Base-by-base conservation (phyloP, 2,797 vertebrate species). In the Phylloscopus collybita region DNA sequence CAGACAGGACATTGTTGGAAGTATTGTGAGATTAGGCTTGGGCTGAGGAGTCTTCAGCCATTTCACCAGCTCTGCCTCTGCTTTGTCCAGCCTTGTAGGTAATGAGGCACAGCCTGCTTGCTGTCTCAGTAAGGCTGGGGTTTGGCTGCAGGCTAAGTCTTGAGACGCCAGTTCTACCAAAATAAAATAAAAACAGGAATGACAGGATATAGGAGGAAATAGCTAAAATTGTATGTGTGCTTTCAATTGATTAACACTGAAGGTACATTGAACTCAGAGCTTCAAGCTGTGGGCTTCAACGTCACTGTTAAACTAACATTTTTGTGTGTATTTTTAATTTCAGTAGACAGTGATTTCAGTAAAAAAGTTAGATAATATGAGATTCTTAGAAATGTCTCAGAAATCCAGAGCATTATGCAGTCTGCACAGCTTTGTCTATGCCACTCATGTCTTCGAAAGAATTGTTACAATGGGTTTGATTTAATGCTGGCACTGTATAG, bases 391-490 rank as follows among this genome's bases (percentile, higher is more conserved):
- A 91, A 67, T 0, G 0, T 80, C n/a, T 66, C 66, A 74, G 57
- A 93, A 94, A 70, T 90, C 53, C 9, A 70, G 57, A 90, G 61
- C n/a, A 34, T 84, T 84, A 14, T 42, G 32, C 64, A 76, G 64
- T 54, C 53, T 80, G 53, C 36, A n/a, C 47, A 79, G 67, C 42
- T 86, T 83, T 93, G 65, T 75, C 57, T 54, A 32, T 90, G 92
- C 80, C 67, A 85, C n/a, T 64, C 60, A 13, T 38, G 40, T 61
- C 80, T 90, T 73, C 11, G 1, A 90, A 86, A 94, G 60, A 80
- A 88, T 50, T 47, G 5, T 76, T 88, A 47, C 53, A 88, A 36
- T 57, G 87, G 38, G 34, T 88, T 95, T 94, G 85, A 84, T 96
- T 95, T 82, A 88, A 36, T 67, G 51, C 16, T 92, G 86, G 78